Base-by-base conservation (phyloP, 30 jellyfish, hydroid and myxozoan species). In the Chironex yamaguchii region DNA sequence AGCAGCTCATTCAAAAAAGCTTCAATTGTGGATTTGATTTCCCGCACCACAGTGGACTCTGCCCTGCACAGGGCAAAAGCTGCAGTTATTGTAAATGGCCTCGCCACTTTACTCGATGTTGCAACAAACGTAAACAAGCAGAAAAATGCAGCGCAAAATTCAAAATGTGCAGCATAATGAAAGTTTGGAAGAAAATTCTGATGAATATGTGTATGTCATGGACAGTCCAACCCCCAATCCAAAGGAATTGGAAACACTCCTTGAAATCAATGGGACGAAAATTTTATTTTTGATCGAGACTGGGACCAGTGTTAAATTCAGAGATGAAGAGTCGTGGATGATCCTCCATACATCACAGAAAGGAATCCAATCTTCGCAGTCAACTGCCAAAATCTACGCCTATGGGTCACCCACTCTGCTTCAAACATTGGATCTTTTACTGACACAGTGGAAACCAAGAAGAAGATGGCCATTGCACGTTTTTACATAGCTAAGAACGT, bases 11-110 rank as follows among this genome's bases (percentile, higher is more conserved):
- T 28, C 3, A 9, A 51, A 63, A 24, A 63, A 14, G 90, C 33
- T 79, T n/a, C 64, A 79, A 79, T 35, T 79, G 90, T 79, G 90
- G 90, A 58, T 79, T 79, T 32, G 84, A 33, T 34, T 80, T 13
- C 67, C 91, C 91, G 17, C 84, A 62, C 50, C 62, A 66, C 22
- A 48, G 49, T 80, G 29, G 53, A 42, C 91, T 84, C 21, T 65
- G 84, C 84, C 91, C 84, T 2, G 89, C 89, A 26, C 28, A 64
- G 31, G 74, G 84, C 65, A 80, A 80, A 33, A 67, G 64, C 25
- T 80, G 91, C 84, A 48, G 74, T 36, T 80, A 35, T 36, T 80
- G 84, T 76, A 63, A 80, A 35, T 23, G 49, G 25, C 73, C 35
- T 48, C 65, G 67, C 67, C 91, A 80, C 34, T 80, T 80, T 76